phyloP scores from a whole-genome alignment of 1,140 invertebrate genomes.

The Liolophura sinensis region DNA sequence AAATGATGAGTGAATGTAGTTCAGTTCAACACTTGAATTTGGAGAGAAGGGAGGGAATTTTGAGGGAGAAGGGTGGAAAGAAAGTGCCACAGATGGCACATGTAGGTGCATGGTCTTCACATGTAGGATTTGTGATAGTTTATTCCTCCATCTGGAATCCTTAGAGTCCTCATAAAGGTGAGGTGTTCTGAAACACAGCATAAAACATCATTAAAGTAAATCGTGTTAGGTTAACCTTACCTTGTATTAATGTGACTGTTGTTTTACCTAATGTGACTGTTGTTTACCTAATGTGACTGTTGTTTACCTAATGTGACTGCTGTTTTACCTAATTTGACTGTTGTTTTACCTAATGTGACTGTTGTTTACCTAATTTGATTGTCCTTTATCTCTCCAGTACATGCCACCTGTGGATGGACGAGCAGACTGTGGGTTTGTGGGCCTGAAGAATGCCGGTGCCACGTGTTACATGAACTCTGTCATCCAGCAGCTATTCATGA shows the following conservation, averaged over 20 bases:
- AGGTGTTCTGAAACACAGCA: too few relatives aligned
- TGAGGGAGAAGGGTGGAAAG: too few relatives aligned
- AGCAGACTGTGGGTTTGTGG: slow-evolving; percentile 53
- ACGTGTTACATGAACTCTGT: slow-evolving; percentile 60
- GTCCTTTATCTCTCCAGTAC: slow-evolving; percentile 34
- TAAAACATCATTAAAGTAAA: too few relatives aligned
- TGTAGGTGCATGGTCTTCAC: too few relatives aligned
- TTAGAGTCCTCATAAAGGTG: too few relatives aligned
- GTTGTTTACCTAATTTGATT: background rate
- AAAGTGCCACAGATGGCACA: too few relatives aligned
- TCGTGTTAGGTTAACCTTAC: too few relatives aligned
- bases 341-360: background rate
- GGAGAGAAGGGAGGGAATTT: too few relatives aligned
- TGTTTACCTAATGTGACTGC: background rate
- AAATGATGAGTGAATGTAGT: too few relatives aligned
- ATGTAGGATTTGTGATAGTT: too few relatives aligned
- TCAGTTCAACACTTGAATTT: too few relatives aligned
- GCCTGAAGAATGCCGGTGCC: slow-evolving; percentile 58
- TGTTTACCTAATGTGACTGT: background rate
- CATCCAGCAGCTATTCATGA: slow-evolving; percentile 58
- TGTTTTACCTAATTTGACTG: background rate
- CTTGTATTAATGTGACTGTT: background rate
- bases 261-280: background rate
- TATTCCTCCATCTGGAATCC: too few relatives aligned
- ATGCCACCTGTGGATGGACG: slow-evolving; percentile 54